Base-by-base conservation (phyloP, 2,113 vertebrate genomes). In the Psephotus haematonotus region DNA sequence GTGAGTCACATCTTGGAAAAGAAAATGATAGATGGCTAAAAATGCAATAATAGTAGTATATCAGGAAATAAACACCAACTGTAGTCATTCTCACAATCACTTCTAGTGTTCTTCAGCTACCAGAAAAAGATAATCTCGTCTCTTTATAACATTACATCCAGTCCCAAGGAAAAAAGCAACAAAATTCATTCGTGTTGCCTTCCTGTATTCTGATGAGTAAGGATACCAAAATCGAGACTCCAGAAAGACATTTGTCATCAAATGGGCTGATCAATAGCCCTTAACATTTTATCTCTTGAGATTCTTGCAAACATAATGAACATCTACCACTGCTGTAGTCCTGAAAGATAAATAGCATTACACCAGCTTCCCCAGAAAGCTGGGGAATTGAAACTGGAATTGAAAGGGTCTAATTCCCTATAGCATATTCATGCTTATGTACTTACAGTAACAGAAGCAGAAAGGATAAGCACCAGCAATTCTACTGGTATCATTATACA, bases 1-100 rank as follows among this genome's bases (percentile, higher is more conserved):
- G 68, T 84, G 86, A 97, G 86, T 96, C 93, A 96, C 72, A 59
- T 89, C 33, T 97, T 95, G 88, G 94, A 97, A 96, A 93, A 94
- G 53, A 78, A 91, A 82, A 91, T 92, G 63, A 94, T 86, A 91
- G 93, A 91, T 92, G 52, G 60, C 75, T 91, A 88, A 96, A 95
- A 91, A 76, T 16, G 59, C 84, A 94, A 52, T 81, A 92, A 86
- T 81, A 83, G 80, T 82, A 82, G 79, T 60, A 52, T 89, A 88
- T 86, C 6, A 13, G 60, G 90, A 90, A 86, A 94, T 67, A 92
- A 88, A 93, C 67, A 93, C 55, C 81, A 91, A 65, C 60, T 75
- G n/a, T 74, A 79, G 79, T 74, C 37, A 31, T 69, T 22, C 44
- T 94, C 3, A 0, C 37, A 75, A 41, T 67, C 43, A 88, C 28